Evolutionary conservation across 2,113 vertebrate species (phyloP).

Genomic region (Sakesphorus luctuosus): DNA sequence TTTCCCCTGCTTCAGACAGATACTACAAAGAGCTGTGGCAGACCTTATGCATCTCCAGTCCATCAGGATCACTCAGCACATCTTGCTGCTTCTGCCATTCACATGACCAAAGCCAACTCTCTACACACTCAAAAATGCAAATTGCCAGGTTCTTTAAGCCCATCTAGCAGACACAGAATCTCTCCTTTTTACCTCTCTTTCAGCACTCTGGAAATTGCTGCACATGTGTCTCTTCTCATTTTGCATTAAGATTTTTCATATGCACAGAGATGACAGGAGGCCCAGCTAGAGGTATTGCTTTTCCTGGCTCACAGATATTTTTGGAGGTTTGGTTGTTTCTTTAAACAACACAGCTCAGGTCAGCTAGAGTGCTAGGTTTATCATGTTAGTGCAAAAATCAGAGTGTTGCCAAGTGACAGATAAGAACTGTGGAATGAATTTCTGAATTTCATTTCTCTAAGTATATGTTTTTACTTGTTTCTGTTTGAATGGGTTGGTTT

Average conservation of each 20-base stretch:
- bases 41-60: not conserved
- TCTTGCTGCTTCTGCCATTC: not conserved
- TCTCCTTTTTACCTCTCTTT: not conserved
- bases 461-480: conserved; percentile 28
- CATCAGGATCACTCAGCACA: not conserved
- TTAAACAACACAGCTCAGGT: conserved; percentile 68
- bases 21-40: not conserved
- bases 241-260: conserved; percentile 61
- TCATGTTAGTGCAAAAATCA: conserved; percentile 61
- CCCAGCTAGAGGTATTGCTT: conserved; percentile 45
- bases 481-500: not conserved
- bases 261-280: conserved; percentile 24
- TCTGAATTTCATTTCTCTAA: conserved; percentile 48
- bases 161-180: not conserved
- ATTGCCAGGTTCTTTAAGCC: not conserved
- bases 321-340: conserved; percentile 62
- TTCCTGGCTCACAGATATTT: conserved; percentile 52
- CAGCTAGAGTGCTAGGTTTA: conserved; percentile 68
- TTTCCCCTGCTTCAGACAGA: not conserved
- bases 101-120: not conserved
- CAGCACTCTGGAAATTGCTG: conserved; percentile 10
- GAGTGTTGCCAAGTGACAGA: conserved; percentile 69
- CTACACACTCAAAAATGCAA: not conserved
- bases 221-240: conserved; percentile 34
- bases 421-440: conserved; percentile 42